These are phyloP conservation scores for Drepana falcataria DNA, from an alignment of 2,888 invertebrate species.

Conservation along the genomic window DNA sequence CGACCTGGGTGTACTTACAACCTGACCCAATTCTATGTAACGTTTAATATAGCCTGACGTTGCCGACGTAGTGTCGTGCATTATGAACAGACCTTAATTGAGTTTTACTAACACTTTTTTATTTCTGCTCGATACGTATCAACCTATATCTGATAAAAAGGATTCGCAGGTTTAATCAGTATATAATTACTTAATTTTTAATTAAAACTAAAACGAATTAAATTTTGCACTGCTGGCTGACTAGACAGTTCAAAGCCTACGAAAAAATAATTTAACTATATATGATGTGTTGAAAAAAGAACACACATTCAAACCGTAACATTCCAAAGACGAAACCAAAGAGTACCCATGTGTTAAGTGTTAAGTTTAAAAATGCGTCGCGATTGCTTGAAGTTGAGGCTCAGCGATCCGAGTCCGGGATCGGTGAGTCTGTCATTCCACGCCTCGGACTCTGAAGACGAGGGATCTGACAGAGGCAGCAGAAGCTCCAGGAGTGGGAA, in stretches of 20 bases:
- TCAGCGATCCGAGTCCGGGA: constrained; percentile 65
- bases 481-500: constrained; percentile 39
- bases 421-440: constrained; percentile 52
- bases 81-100: neutral
- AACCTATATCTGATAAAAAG: too few species aligned
- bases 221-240: too few species aligned
- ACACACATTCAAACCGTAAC: constrained; percentile 4
- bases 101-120: too few species aligned
- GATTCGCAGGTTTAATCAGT: too few species aligned
- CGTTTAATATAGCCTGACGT: neutral
- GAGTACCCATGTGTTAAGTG: constrained; percentile 17
- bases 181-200: too few species aligned
- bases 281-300: neutral
- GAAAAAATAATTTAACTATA: too few species aligned
- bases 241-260: too few species aligned
- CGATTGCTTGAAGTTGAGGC: constrained; percentile 65
- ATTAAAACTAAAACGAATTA: too few species aligned
- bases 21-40: neutral
- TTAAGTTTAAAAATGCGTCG: constrained; percentile 54
- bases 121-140: too few species aligned
- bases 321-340: constrained; percentile 27
- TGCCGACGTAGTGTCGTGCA: too few species aligned
- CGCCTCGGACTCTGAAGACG: constrained; percentile 68
- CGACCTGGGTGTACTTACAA: neutral
- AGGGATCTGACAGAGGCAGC: constrained; percentile 49